Evolutionary conservation across 2,888 invertebrate species (phyloP).

Genomic region (Drosophila monieri): DNA sequence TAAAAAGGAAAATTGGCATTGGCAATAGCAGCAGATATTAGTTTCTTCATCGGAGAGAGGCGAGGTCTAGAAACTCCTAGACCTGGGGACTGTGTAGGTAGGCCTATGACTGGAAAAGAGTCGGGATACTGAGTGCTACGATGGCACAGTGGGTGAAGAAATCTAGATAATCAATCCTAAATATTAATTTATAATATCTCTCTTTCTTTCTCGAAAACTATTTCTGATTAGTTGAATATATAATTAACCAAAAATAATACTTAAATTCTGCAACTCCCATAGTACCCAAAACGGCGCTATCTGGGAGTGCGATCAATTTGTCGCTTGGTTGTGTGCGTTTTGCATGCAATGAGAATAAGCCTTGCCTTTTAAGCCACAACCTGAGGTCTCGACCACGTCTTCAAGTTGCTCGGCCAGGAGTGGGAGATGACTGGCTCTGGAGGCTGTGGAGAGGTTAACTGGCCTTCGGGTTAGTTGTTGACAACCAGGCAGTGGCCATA

Average conservation of each 20-base stretch:
- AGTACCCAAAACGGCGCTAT: constrained; percentile 51
- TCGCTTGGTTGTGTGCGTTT: constrained; percentile 75
- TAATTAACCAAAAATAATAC: neutral
- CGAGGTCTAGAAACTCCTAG: neutral
- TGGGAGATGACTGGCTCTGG: constrained; percentile 21
- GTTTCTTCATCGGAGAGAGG: constrained; percentile 48
- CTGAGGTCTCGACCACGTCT: constrained; percentile 13
- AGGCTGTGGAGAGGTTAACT: constrained; percentile 37
- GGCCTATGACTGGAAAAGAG: constrained; percentile 53
- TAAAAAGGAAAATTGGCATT: constrained; percentile 80
- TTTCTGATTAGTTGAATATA: neutral
- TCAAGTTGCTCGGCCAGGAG: constrained; percentile 19
- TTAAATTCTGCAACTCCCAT: constrained; percentile 18
- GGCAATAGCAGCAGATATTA: constrained; percentile 74
- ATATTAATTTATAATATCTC: too few species aligned
- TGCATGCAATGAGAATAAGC: constrained; percentile 53
- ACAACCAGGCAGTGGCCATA: constrained; percentile 73
- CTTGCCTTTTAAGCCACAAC: constrained; percentile 35
- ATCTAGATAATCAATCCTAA: too few species aligned
- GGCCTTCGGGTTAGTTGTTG: constrained; percentile 60
- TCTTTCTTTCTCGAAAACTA: too few species aligned
- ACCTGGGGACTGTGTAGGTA: constrained; percentile 37
- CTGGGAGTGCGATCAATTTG: constrained; percentile 74
- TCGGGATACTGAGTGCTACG: neutral
- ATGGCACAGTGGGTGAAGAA: constrained; percentile 19